These are phyloP conservation scores for Dallia pectoralis DNA, from an alignment of 2,797 vertebrate species.

Conservation along the genomic window DNA sequence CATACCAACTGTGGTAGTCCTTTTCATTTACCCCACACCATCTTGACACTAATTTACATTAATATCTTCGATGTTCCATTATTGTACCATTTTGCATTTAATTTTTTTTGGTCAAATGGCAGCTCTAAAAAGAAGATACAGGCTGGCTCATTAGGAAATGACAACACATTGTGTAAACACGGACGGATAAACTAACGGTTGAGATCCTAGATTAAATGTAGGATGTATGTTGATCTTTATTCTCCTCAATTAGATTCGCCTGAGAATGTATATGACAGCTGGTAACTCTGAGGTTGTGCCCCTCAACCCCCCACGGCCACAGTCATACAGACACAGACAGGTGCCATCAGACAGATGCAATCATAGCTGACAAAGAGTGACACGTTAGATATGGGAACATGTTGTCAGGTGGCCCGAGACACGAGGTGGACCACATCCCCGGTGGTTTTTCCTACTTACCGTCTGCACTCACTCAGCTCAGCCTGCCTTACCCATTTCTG, in stretches of 20 bases:
- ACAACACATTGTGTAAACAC: neutral
- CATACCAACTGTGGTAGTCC: neutral
- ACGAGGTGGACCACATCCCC: slow-evolving; percentile 49
- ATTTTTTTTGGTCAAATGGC: neutral
- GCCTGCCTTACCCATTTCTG: slow-evolving; percentile 22
- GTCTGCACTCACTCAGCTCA: slow-evolving; percentile 47
- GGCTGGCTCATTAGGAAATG: neutral
- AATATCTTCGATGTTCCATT: slow-evolving; percentile 3
- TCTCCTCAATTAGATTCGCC: slow-evolving; percentile 1
- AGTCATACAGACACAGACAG: slow-evolving; percentile 29
- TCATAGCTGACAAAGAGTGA: neutral
- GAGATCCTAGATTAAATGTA: neutral
- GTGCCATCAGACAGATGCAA: neutral
- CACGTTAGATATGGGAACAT: slow-evolving; percentile 29
- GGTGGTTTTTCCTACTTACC: slow-evolving; percentile 59
- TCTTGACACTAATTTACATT: slow-evolving; percentile 1
- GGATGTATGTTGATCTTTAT: neutral
- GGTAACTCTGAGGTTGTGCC: slow-evolving; percentile 9
- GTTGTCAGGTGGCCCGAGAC: slow-evolving; percentile 53
- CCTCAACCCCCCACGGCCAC: slow-evolving; percentile 16
- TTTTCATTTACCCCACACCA: slow-evolving; percentile 2
- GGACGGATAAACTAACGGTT: neutral
- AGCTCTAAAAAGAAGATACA: neutral
- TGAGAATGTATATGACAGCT: slow-evolving; percentile 8
- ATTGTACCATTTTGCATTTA: neutral